A percentile compares a stretch with the other conserved stretches of the same genome.
phyloP scores from a whole-genome alignment of 2,888 invertebrate species.

The Scaptomyza parva region DNA sequence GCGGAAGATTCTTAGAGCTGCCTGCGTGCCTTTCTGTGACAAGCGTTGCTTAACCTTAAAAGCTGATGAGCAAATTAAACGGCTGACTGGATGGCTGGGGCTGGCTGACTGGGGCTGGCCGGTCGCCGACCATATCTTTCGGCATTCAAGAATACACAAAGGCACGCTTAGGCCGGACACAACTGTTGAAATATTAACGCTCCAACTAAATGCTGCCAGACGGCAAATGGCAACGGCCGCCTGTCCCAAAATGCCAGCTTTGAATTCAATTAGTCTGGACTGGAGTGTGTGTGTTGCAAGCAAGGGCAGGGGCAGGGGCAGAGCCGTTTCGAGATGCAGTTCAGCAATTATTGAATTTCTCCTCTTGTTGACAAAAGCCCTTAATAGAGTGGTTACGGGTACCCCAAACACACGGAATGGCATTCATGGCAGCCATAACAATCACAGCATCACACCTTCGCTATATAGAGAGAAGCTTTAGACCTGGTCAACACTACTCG shows the following conservation, averaged over 20 bases:
- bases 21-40: conserved; percentile 27
- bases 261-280: conserved; percentile 67
- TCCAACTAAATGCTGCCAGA: conserved; percentile 36
- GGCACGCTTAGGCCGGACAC: conserved; percentile 52
- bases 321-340: conserved; percentile 48
- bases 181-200: conserved; percentile 65
- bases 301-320: background rate
- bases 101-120: conserved; percentile 19
- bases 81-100: conserved; percentile 16
- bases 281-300: background rate
- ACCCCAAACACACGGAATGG: background rate
- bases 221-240: conserved; percentile 8
- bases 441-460: conserved; percentile 32
- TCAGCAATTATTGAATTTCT: conserved; percentile 61
- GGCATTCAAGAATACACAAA: conserved; percentile 40
- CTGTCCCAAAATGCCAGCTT: conserved; percentile 49
- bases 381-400: conserved; percentile 36
- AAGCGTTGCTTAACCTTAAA: conserved; percentile 52
- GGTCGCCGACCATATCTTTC: conserved; percentile 29
- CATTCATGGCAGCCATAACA: conserved; percentile 56
- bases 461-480: conserved; percentile 8
- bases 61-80: conserved; percentile 55
- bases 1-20: background rate
- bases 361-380: conserved; percentile 45
- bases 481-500: conserved; percentile 19